phyloP scores from a whole-genome alignment of 2,797 vertebrate genomes.

The Gallirallus australis region DNA sequence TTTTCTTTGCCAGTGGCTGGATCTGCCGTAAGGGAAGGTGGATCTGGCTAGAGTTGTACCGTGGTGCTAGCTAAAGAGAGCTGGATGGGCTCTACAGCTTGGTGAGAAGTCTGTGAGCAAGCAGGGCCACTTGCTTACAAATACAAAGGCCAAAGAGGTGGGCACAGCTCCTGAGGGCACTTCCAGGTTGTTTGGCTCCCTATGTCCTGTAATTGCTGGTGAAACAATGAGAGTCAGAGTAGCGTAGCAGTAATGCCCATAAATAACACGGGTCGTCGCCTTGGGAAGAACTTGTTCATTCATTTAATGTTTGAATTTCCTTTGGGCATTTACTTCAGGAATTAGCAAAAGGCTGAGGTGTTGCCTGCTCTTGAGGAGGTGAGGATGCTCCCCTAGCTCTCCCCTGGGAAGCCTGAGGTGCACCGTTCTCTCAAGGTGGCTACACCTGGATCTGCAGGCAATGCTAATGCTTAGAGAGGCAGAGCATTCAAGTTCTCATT shows the following conservation, averaged over 20 bases:
- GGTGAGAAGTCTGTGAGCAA: neutral
- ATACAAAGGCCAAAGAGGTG: neutral
- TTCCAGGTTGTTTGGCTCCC: neutral
- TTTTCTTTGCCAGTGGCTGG: neutral
- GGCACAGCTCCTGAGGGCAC: neutral
- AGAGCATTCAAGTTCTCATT: neutral
- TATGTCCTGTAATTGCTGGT: neutral
- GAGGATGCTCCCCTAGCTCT: neutral
- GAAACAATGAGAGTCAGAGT: neutral
- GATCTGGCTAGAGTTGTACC: accelerated
- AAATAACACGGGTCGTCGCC: neutral
- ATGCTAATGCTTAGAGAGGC: accelerated
- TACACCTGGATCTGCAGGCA: neutral
- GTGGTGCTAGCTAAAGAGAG: neutral
- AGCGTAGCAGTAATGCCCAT: neutral
- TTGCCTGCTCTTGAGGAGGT: neutral
- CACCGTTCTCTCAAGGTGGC: neutral
- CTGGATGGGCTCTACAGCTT: neutral
- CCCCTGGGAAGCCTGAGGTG: neutral
- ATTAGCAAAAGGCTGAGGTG: neutral
- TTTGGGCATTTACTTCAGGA: neutral
- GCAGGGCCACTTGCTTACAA: neutral
- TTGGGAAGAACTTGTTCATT: neutral
- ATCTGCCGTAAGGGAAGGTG: neutral
- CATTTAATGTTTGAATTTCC: neutral